Percentiles rank a stretch among this genome's conserved stretches.
phyloP scores from a whole-genome alignment of 1,140 invertebrate genomes.

The Philotrypesis tridentata region DNA sequence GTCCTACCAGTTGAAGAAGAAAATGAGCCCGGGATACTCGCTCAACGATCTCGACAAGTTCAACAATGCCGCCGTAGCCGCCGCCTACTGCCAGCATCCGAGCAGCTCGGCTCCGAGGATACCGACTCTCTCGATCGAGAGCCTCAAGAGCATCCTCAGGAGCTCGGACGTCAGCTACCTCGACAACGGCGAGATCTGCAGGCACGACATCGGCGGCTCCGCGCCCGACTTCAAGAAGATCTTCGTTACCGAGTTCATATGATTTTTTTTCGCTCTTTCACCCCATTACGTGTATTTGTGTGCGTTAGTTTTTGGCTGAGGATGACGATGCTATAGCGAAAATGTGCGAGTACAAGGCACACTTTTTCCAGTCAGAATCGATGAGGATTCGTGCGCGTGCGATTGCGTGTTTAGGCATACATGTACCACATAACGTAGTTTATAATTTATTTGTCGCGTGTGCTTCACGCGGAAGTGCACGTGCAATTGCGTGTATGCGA shows the following conservation, averaged over 20 bases:
- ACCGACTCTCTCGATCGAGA: constrained; percentile 63
- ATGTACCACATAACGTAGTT: not conserved
- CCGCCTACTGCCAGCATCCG: not conserved
- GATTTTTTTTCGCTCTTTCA: not conserved
- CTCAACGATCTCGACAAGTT: constrained; percentile 73
- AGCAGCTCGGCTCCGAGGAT: constrained; percentile 37
- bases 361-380: not conserved
- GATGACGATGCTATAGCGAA: too few relatives aligned
- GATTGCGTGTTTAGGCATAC: constrained; percentile 6
- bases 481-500: not conserved
- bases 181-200: constrained; percentile 65
- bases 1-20: constrained; percentile 64
- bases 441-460: constrained; percentile 8
- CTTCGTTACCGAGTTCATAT: constrained; percentile 74
- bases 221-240: constrained; percentile 76
- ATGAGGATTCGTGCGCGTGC: not conserved
- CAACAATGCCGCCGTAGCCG: too few relatives aligned
- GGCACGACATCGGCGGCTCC: constrained; percentile 71
- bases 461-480: not conserved
- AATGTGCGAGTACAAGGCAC: constrained; percentile 4
- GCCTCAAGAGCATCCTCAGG: constrained; percentile 63
- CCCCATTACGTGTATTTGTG: not conserved
- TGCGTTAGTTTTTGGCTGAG: not conserved
- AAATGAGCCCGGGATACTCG: constrained; percentile 68
- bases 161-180: constrained; percentile 63